Conservation (phyloP, 2,113 vertebrate species). For the Lepidiolamprologus cunningtoni region DNA sequence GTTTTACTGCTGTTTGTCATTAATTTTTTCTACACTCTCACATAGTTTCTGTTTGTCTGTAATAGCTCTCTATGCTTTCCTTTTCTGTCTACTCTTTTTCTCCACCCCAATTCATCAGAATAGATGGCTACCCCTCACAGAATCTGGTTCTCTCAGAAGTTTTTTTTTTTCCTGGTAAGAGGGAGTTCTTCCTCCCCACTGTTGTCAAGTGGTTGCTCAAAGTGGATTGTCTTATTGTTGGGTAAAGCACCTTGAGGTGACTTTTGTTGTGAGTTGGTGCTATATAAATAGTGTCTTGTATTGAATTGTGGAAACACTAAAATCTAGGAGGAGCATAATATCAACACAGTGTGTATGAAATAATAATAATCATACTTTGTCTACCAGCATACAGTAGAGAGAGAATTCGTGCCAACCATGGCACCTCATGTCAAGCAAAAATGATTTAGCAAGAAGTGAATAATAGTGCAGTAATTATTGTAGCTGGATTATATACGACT, state of each 20-base stretch:
- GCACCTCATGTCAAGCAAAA: not conserved
- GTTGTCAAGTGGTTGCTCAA: not conserved
- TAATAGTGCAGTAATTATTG: conserved; percentile 1
- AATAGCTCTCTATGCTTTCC: not conserved
- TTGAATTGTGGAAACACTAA: not conserved
- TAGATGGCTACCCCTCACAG: not conserved
- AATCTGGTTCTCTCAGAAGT: not conserved
- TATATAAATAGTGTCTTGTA: not conserved
- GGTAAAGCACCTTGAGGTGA: not conserved
- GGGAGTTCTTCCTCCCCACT: not conserved
- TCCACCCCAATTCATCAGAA: not conserved
- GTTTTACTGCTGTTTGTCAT: not conserved
- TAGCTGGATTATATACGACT: not conserved
- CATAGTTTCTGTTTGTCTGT: not conserved
- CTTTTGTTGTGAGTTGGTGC: not conserved
- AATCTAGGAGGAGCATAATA: not conserved
- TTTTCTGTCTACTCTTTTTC: not conserved
- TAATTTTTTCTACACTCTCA: not conserved
- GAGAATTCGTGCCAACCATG: not conserved
- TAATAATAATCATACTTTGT: not conserved
- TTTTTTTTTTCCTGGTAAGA: not conserved
- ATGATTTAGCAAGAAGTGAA: conserved; percentile 5
- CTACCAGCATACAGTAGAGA: not conserved
- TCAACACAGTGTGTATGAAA: not conserved
- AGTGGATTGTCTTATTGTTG: not conserved